Evolutionary conservation across 2,888 invertebrate genomes (phyloP), one percentile per base, ranked within the genome.

Genomic region (Pristionchus japonicus): DNA sequence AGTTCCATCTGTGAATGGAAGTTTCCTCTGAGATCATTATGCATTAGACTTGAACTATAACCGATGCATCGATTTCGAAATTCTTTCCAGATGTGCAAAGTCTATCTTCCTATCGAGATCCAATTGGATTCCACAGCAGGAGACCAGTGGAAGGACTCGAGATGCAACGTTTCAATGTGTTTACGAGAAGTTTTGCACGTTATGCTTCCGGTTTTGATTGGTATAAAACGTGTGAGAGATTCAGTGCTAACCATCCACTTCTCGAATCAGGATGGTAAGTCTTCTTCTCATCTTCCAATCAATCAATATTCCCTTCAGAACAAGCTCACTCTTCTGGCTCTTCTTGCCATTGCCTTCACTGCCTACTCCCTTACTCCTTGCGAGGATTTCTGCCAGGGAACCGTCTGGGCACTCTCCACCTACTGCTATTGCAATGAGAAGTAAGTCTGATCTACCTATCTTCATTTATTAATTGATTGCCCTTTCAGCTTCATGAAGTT

Each of bases 371-470:
- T 67, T 34, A 67, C 67, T 67, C 67, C 67, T 67, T 67, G 67
- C 67, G 67, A 67, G 67, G 67, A 67, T 67, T 67, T 67, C 67
- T 67, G 67, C 20, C 34, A 67, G 31, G 67, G 67, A 67, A 67
- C 67, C 67, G 20, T 67, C 67, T 15, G 31, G 67, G 34, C 31
- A 34, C 31, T 34, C 67, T 17, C 67, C 13, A 13, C 31, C 15
- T 67, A 34, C 34, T 67, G 67, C 31, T 67, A 23, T 11, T 67
- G 67, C 34, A 67, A 67, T 20, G 67, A 34, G 31, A 67, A 67
- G 67, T 67, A 13, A 67, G 67, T 67, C 34, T 67, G 34, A 67
- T 67, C 67, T 67, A 34, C 67, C 15, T n/a, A 34, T 67, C 67
- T 17, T 57, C 57, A 20, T 4, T 23, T 57, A 34, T 67, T 34